Percentiles rank a stretch among this genome's conserved stretches.
Evolutionary conservation across 2,797 vertebrate species (phyloP).

Genomic region (Coregonus suidteri): DNA sequence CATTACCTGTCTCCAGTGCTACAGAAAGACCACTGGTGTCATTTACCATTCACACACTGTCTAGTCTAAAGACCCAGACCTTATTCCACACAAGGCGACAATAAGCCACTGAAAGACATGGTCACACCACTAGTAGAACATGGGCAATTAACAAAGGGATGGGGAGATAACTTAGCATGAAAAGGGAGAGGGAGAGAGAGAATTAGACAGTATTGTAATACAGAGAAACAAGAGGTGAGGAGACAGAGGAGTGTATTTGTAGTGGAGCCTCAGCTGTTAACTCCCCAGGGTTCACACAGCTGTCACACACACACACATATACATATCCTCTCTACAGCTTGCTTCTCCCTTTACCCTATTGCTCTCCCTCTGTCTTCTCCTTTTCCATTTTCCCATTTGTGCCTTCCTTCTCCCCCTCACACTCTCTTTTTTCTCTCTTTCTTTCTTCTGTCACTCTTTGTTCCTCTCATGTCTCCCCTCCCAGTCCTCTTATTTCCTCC

Average conservation of each 20-base stretch:
- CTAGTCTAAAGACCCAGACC: conserved; percentile 50
- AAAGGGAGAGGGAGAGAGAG: neutral
- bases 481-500: conserved; percentile 57
- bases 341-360: conserved; percentile 47
- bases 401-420: neutral
- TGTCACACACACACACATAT: conserved; percentile 61
- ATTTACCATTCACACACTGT: conserved; percentile 70
- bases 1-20: conserved; percentile 71
- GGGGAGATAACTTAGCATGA: neutral
- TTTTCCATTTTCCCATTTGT: neutral
- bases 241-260: conserved; percentile 61
- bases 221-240: conserved; percentile 27
- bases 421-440: neutral
- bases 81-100: neutral
- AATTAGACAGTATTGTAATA: conserved; percentile 35
- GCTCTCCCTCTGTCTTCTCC: conserved; percentile 16
- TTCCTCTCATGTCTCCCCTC: neutral
- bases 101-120: conserved; percentile 64
- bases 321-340: neutral
- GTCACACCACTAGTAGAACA: conserved; percentile 36
- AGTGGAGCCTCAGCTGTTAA: conserved; percentile 81
- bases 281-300: conserved; percentile 84
- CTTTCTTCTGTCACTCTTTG: conserved; percentile 2
- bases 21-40: conserved; percentile 75
- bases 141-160: neutral